Conservation (phyloP, 1,140 invertebrate species). For the Hyles vespertilio region DNA sequence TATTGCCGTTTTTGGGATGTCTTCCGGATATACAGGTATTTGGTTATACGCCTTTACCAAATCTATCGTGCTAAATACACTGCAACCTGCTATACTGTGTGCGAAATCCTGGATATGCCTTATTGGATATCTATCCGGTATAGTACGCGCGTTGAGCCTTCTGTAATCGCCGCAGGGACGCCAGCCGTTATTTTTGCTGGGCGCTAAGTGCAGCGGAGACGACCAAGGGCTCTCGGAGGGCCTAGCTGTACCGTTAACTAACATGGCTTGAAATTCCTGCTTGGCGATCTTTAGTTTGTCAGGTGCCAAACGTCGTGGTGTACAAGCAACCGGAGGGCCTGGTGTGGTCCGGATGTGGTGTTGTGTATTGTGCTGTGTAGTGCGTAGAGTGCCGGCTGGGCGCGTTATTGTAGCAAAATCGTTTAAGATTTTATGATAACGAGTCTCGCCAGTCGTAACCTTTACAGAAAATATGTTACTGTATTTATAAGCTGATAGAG, state of each 20-base stretch:
- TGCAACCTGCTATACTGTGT: constrained; percentile 6
- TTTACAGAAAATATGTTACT: constrained; percentile 4
- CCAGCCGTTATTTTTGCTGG: neutral
- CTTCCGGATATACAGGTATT: neutral
- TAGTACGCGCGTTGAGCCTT: constrained; percentile 12
- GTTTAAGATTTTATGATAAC: neutral
- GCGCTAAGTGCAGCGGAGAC: too few species aligned
- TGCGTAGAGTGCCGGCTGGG: neutral
- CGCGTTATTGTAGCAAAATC: constrained; percentile 6
- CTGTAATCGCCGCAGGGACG: constrained; percentile 12
- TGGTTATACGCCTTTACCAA: neutral
- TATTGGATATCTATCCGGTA: neutral
- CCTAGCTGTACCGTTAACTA: neutral
- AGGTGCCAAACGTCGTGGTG: constrained; percentile 11
- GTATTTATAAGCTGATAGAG: too few species aligned
- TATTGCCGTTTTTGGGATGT: too few species aligned
- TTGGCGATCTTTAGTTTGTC: constrained; percentile 7
- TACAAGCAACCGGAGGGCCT: neutral
- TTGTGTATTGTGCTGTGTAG: neutral
- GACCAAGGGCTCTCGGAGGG: neutral
- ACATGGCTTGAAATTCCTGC: constrained; percentile 6
- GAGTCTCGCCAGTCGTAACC: neutral
- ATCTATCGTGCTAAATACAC: constrained; percentile 13
- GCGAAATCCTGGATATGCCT: constrained; percentile 19
- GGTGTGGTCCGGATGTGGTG: constrained; percentile 7